These are phyloP conservation scores for Scolopax bukidnonensis DNA, from an alignment of 2,797 vertebrate genomes.

Conservation along the genomic window DNA sequence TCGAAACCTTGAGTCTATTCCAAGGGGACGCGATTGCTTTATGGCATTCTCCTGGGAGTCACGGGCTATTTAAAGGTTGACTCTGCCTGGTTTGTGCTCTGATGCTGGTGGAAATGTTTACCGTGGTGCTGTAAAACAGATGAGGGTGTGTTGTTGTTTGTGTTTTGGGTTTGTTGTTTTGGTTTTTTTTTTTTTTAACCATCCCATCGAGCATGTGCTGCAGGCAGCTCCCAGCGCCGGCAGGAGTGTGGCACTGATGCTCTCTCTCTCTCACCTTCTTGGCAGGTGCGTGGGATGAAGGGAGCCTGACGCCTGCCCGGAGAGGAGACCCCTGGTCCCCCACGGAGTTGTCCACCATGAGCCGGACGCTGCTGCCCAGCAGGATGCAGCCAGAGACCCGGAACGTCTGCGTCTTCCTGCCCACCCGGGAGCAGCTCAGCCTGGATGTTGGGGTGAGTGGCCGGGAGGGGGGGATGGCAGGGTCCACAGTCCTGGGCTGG, in stretches of 20 bases:
- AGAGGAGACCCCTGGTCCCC: neutral
- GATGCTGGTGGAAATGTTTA: neutral
- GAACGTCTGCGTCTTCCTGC: conserved; percentile 87
- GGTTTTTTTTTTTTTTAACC: neutral
- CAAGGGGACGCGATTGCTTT: neutral
- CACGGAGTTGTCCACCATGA: conserved; percentile 44
- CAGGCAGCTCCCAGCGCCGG: neutral
- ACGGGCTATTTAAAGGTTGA: neutral
- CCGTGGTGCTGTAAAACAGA: neutral
- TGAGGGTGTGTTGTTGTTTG: neutral
- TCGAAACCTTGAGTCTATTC: neutral
- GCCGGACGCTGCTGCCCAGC: conserved; percentile 12
- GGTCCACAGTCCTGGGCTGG: neutral
- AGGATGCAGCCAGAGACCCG: conserved; percentile 76
- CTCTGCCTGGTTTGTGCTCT: neutral
- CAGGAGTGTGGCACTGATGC: neutral
- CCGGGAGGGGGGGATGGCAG: neutral
- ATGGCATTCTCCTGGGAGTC: neutral
- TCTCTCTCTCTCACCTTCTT: conserved; percentile 21
- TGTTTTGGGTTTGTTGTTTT: too few relatives aligned
- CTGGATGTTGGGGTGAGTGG: conserved; percentile 83
- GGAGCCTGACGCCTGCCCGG: neutral
- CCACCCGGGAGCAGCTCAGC: conserved; percentile 87
- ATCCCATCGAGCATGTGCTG: rapidly evolving
- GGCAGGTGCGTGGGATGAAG: conserved; percentile 49